phyloP scores from a whole-genome alignment of 2,113 vertebrate genomes.

The Campylomormyrus tamandua region DNA sequence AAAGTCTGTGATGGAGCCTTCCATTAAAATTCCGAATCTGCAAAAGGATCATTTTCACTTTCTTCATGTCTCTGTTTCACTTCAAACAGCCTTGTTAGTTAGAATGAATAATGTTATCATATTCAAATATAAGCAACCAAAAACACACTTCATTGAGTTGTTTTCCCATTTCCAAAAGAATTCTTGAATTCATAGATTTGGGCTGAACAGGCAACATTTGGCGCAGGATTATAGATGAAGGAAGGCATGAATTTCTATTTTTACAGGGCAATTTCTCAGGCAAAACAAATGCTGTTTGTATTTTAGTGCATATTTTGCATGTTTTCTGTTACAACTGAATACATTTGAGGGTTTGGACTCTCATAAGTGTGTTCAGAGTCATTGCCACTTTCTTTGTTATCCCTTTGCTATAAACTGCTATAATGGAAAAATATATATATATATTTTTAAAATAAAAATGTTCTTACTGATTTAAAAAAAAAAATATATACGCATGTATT shows the following conservation, averaged over 20 bases:
- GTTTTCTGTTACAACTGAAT: background rate
- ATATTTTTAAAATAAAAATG: background rate
- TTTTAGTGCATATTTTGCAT: background rate
- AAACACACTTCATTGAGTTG: background rate
- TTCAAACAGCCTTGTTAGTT: background rate
- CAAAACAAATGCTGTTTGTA: background rate
- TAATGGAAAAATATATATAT: background rate
- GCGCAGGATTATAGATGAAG: background rate
- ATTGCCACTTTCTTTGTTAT: background rate
- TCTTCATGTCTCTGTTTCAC: background rate
- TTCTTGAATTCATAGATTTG: background rate
- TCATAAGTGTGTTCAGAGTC: background rate
- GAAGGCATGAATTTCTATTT: background rate
- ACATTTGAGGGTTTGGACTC: background rate
- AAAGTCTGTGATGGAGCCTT: background rate
- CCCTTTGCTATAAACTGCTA: background rate
- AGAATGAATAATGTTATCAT: background rate
- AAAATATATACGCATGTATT: background rate
- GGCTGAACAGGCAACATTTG: background rate
- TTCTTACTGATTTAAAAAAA: background rate
- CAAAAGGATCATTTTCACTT: background rate
- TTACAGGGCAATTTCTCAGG: background rate
- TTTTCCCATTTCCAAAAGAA: background rate
- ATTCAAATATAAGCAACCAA: background rate
- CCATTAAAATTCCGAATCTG: background rate